phyloP scores from a whole-genome alignment of 2,797 vertebrate species.

The Otolemur crassicaudatus region DNA sequence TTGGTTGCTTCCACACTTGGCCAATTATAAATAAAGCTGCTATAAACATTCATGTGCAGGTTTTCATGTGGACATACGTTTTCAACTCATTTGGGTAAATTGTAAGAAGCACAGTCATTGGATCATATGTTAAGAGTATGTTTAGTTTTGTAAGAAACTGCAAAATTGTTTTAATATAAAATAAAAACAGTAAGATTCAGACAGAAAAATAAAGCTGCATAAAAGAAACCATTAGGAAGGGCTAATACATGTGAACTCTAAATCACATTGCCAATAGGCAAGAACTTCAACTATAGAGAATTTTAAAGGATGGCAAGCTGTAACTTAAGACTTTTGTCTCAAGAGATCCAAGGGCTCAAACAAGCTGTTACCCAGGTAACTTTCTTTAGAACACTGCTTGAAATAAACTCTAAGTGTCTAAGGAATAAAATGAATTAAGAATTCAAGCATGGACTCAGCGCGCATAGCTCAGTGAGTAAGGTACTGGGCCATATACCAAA shows the following conservation, averaged over 20 bases:
- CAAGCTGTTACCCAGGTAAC: neutral
- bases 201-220: constrained; percentile 13
- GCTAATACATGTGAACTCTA: neutral
- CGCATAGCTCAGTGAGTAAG: too few relatives aligned
- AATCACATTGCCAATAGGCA: neutral
- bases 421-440: neutral
- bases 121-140: neutral
- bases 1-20: neutral
- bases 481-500: too few relatives aligned
- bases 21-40: neutral
- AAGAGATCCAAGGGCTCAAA: neutral
- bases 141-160: constrained; percentile 28
- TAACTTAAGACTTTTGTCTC: neutral
- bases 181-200: neutral
- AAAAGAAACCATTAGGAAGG: neutral
- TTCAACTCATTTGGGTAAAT: neutral
- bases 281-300: neutral
- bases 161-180: neutral
- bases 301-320: neutral
- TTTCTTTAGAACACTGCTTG: constrained; percentile 13
- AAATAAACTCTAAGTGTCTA: neutral
- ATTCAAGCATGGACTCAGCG: neutral
- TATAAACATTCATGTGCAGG: neutral
- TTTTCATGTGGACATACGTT: neutral
- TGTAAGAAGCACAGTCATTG: neutral